Percentiles rank a stretch among this genome's conserved stretches.
These are phyloP conservation scores for Podotricha telesiphe DNA, from an alignment of 2,888 invertebrate species.

Conservation along the genomic window DNA sequence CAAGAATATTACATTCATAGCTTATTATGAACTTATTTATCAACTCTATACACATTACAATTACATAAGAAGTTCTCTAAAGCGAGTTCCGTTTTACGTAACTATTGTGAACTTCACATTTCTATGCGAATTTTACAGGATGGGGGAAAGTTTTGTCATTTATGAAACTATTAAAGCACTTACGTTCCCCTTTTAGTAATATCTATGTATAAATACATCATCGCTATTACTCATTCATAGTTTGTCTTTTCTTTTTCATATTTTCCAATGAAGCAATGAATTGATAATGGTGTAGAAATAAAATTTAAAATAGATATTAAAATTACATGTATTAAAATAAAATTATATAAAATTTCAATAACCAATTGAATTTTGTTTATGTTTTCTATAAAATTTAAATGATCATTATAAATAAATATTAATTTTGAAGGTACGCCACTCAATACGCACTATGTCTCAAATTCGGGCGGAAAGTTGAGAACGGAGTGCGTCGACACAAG, in stretches of 20 bases:
- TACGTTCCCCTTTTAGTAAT: slow-evolving; percentile 22
- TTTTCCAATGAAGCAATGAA: neutral
- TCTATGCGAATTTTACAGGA: slow-evolving; percentile 42
- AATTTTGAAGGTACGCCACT: no score
- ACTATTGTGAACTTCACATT: slow-evolving; percentile 44
- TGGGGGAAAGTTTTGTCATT: slow-evolving; percentile 46
- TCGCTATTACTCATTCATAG: neutral
- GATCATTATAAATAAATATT: no score
- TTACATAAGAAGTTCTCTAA: slow-evolving; percentile 45
- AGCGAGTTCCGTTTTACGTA: slow-evolving; percentile 47
- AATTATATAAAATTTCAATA: no score
- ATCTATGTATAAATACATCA: neutral
- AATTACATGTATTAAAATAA: no score
- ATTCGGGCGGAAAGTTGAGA: no score
- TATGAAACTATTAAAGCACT: slow-evolving; percentile 42
- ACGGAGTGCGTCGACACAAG: no score
- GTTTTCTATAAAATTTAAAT: no score
- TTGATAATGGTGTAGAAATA: no score
- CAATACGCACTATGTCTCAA: no score
- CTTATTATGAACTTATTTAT: slow-evolving; percentile 26
- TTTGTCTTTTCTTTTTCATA: neutral
- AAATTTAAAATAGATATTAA: no score
- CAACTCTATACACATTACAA: slow-evolving; percentile 39
- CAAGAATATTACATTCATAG: slow-evolving; percentile 8
- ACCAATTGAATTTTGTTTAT: no score